Percentiles rank a stretch among this genome's conserved stretches.
These are phyloP conservation scores for Macaria notata DNA, from an alignment of 2,888 invertebrate species.

Conservation along the genomic window DNA sequence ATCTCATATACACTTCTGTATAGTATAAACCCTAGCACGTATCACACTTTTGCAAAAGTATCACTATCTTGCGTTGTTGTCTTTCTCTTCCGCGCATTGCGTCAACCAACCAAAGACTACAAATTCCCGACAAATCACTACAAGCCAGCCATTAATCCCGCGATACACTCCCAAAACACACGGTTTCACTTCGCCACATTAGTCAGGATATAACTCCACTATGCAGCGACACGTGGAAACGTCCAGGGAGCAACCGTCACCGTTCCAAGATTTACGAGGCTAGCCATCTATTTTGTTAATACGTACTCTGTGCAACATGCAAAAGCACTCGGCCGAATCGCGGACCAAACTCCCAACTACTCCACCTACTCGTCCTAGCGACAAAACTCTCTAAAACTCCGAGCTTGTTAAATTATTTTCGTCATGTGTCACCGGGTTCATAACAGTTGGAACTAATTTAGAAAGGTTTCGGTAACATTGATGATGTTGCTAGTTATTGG, in stretches of 20 bases:
- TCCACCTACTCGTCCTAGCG: slow-evolving; percentile 25
- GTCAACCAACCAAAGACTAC: too few relatives aligned
- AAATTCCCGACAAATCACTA: slow-evolving; percentile 3
- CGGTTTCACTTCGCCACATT: slow-evolving; percentile 14
- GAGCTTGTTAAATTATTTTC: slow-evolving; percentile 9
- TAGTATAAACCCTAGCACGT: too few relatives aligned
- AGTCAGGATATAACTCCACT: slow-evolving; percentile 16
- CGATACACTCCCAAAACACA: slow-evolving; percentile 8
- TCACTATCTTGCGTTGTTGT: too few relatives aligned
- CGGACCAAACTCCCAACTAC: slow-evolving; percentile 35
- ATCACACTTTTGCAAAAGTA: too few relatives aligned
- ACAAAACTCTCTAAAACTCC: slow-evolving; percentile 26
- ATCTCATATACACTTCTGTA: too few relatives aligned
- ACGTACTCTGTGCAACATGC: slow-evolving; percentile 67
- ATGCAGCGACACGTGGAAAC: slow-evolving; percentile 26
- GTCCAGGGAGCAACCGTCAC: slow-evolving; percentile 44
- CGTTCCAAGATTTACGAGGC: slow-evolving; percentile 63
- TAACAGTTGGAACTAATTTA: neutral
- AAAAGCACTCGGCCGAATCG: slow-evolving; percentile 67
- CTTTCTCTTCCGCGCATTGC: too few relatives aligned
- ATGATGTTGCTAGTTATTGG: neutral
- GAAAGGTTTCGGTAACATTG: neutral
- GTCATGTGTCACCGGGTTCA: neutral
- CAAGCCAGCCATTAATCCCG: slow-evolving; percentile 2
- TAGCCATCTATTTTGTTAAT: slow-evolving; percentile 64